Evolutionary conservation across 2,888 invertebrate genomes (phyloP), one percentile per base, ranked within the genome.

Genomic region (Pyrocoelia pectoralis): DNA sequence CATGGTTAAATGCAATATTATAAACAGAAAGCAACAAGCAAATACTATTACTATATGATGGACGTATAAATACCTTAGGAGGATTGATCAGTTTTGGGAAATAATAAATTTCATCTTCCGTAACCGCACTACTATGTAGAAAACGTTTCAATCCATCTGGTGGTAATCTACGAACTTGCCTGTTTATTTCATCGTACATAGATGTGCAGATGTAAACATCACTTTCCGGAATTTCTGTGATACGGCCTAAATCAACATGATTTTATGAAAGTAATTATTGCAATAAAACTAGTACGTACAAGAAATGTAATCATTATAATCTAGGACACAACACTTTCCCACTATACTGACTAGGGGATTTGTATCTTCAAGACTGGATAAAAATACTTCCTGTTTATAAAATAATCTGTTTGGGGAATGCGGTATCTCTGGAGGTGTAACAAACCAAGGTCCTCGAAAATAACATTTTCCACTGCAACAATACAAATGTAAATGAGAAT

Each of bases 121-220:
- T 93, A 41, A 98, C 97, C 9, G 89, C 86, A 49, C 91, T 88
- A 41, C 89, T 89, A 73, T 94, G 93, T 64, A 88, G 88, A 75
- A 92, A 94, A 83, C 93, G 95, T 74, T 92, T 89, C 60, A 95
- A 80, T 0, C 92, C 92, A 29, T 88, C 88, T 8, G 81, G 78
- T 56, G 88, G 86, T 13, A 93, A 83, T 75, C 93, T 89, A 67
- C 90, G 86, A 52, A 94, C 88, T 59, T 91, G 86, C 61, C 92
- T 87, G 75, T 92, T 93, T 19, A 91, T 87, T 81, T 97, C 97
- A 78, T 96, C 94, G 78, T 95, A 97, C 65, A 93, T 86, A 0
- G 93, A 94, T 78, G 96, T 95, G 79, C 97, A 97, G 48, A 99
- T 90, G 79, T 88, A 98, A 1, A 98, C 89, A 81, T 98, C 97